Base-by-base conservation (phyloP, 2,888 invertebrate species). In the Drosophila falleni region DNA sequence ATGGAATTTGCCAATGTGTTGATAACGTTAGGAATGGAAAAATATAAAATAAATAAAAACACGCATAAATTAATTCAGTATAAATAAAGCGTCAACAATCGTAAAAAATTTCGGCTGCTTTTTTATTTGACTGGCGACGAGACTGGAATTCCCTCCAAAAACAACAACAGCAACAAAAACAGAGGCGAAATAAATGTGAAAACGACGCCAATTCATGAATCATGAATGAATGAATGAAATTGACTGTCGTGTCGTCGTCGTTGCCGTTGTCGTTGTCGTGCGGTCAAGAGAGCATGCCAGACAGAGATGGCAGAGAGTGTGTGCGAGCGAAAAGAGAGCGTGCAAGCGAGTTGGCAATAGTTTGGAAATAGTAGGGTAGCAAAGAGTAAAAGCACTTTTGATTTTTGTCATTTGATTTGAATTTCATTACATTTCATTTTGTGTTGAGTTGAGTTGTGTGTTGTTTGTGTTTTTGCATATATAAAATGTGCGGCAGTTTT, bases 201-300 rank as follows among this genome's bases (percentile, higher is more conserved):
- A 80, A 75, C 80, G 64, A 75, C 62, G 78, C 59, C 79, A 63
- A 74, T 79, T 77, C 76, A 77, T 77, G 76, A 77, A 74, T 76
- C 76, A 76, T 77, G 74, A 74, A 68, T 74, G 74, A 71, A 71
- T 83, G 82, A 85, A 85, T 85, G 89, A 89, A 85, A 75, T 83
- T 89, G 49, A 74, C 81, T 89, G 80, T 80, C 68, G 78, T 55
- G 54, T 62, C 61, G 61, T 29, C 29, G 29, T 29, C 29, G 29
- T 8, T 8, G 26, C 0, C 6, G 26, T 26, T 6, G 29, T 29
- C 29, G 26, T 26, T 6, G 29, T 29, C 29, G 29, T 29, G 56
- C 62, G 35, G 73, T 63, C 64, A 62, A 67, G 53, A 77, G 59
- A 59, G 70, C 50, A 61, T 31, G 51, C 19, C 31, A 62, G 55